Evolutionary conservation across 2,797 vertebrate genomes (phyloP), one percentile per base, ranked within the genome.

Genomic region (Danionella dracula): DNA sequence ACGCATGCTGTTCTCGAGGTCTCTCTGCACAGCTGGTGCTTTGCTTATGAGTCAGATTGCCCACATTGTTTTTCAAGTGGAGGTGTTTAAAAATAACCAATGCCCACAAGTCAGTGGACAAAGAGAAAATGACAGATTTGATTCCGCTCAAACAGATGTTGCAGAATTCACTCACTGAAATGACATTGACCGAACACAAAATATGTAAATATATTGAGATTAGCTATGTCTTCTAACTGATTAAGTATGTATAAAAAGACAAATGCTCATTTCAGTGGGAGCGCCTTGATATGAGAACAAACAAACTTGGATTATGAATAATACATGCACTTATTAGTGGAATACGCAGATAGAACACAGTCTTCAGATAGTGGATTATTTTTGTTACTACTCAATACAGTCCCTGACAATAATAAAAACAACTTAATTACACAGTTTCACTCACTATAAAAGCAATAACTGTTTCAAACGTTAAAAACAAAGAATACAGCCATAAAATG

Each of bases 221-320:
- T 45, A 55, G 50, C 41, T 11, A 16, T 37, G 19, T 32, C 23
- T 54, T 55, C 50, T 42, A 41, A 16, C 21, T 46, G 31, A 42
- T 55, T 16, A 5, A 51, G 37, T 44, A 13, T 64, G 38, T 23
- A 49, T 54, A 35, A 64, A 54, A 44, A 13, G 40, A 54, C 40
- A 54, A 45, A 53, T 27, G 45, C 40, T 44, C n/a, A 17, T 54
- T 65, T 54, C 50, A 37, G 13, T 40, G 37, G 40, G 40, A 65
- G 50, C 49, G 44, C 61, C 44, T 54, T 54, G 61, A 44, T 54
- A 65, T 68, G 73, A 67, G 73, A 82, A 81, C 76, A 66, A 66
- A 56, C n/a, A n/a, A 44, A 60, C 56, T 76, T 83, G 80, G 85
- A 85, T 85, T 82, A 86, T 87, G 84, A 84, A 66, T 66, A 57